Evolutionary conservation across 1,140 invertebrate species (phyloP).

Genomic region (Aphelenchoides avenae): DNA sequence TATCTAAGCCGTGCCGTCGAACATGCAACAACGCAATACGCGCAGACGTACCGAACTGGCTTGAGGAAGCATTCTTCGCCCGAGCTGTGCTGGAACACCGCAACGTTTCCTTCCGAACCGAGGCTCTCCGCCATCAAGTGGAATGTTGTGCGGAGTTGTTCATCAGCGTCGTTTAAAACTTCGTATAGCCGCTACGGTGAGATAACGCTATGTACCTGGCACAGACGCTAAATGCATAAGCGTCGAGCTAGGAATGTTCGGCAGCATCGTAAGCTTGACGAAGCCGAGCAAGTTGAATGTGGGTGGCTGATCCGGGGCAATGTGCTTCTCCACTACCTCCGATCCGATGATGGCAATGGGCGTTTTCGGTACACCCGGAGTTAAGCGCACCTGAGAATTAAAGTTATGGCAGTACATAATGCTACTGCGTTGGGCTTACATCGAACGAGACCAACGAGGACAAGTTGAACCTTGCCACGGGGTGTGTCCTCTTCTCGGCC

Average conservation of each 20-base stretch:
- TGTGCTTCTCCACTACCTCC: background rate
- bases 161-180: constrained; percentile 1
- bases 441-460: too few species aligned
- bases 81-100: constrained; percentile 13
- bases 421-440: too few species aligned
- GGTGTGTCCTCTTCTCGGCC: too few species aligned
- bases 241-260: constrained; percentile 6
- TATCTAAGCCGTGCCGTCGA: constrained; percentile 20
- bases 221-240: background rate
- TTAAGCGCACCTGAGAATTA: constrained; percentile 1
- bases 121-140: constrained; percentile 23
- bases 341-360: background rate
- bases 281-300: constrained; percentile 8
- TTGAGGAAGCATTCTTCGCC: constrained; percentile 26
- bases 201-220: background rate
- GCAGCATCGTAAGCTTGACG: background rate
- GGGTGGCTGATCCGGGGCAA: too few species aligned
- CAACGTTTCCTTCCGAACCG: constrained; percentile 24
- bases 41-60: constrained; percentile 19
- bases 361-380: background rate
- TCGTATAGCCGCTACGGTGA: background rate
- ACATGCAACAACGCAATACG: background rate
- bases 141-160: constrained; percentile 19
- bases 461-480: too few species aligned
- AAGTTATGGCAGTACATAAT: too few species aligned